Evolutionary conservation across 1,140 invertebrate species (phyloP), one percentile per base, ranked within the genome.

Genomic region (Theocolax elegans): DNA sequence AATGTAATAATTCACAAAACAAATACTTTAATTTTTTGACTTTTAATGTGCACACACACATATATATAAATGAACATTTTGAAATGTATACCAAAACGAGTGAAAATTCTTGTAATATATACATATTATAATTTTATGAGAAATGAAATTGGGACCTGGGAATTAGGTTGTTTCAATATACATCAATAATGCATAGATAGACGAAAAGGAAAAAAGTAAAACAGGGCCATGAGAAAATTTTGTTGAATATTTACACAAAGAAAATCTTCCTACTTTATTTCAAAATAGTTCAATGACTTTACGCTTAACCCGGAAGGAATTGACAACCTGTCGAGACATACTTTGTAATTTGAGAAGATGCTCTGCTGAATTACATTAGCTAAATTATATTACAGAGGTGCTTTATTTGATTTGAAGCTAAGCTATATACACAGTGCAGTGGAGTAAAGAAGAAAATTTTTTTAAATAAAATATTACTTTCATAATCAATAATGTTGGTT

Each of bases 331-430:
- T 54, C 13, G 29, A 64, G 13, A 1, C 10, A 27, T 35, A n/a
- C 42, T 67, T 15, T 23, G 53, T 62, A 69, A 69, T 15, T 27
- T 3, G 25, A 60, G 54, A 51, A 59, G 25, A 48, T 3, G 2
- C 21, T 25, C 29, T 44, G 27, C 42, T 46, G 27, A 63, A 54
- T 69, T 46, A 48, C 38, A 29, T 70, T 70, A 48, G 15, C 17
- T 29, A 70, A 70, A 70, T 70, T 56, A 15, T 38, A 70, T 70
- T 70, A 60, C 17, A 15, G 1, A 12, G n/a, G 15, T 19, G 9
- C 27, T 31, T 63, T 70, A 70, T 63, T 63, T 40, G 40, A 70
- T 63, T 68, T 42, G n/a, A 23, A 62, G 42, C 31, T 53, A 60
- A 6, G 2, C 8, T 27, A 51, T 10, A 46, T 58, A 23, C 31